These are phyloP conservation scores for Glossophaga mutica DNA, from an alignment of 2,797 vertebrate species.

Conservation along the genomic window DNA sequence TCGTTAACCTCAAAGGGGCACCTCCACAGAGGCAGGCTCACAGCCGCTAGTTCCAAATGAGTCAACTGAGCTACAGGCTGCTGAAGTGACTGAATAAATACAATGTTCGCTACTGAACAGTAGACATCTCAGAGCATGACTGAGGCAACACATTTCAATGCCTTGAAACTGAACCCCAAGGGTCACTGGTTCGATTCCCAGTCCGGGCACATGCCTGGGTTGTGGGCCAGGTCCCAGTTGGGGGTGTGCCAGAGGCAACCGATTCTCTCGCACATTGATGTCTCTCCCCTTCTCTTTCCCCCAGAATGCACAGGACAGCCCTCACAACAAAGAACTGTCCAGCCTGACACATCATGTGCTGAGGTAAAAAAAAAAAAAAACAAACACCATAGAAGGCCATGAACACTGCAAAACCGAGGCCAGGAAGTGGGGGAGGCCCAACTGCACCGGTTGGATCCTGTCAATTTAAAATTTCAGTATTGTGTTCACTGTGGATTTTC, in stretches of 20 bases:
- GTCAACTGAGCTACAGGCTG: neutral
- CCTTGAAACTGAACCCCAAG: neutral
- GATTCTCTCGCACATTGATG: no score
- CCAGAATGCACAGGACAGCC: accelerated
- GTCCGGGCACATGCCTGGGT: no score
- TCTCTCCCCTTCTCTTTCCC: no score
- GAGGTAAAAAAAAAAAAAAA: neutral
- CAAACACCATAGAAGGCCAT: accelerated
- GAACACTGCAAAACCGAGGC: neutral
- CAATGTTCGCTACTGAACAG: accelerated
- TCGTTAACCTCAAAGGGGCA: neutral
- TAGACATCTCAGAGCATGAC: accelerated
- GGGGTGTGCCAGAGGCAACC: no score
- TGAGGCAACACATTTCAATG: accelerated
- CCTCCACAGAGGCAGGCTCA: neutral
- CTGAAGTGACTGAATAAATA: accelerated
- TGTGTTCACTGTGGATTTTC: neutral
- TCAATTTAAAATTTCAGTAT: neutral
- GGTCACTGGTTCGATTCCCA: no score
- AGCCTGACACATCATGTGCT: accelerated
- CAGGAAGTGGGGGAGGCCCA: accelerated
- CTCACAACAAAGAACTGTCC: accelerated
- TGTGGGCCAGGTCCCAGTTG: no score
- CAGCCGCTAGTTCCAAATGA: neutral
- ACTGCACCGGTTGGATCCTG: accelerated